Percentiles rank a stretch among this genome's conserved stretches.
phyloP scores from a whole-genome alignment of 23 tunicate genomes.

The Ciona savignyi region DNA sequence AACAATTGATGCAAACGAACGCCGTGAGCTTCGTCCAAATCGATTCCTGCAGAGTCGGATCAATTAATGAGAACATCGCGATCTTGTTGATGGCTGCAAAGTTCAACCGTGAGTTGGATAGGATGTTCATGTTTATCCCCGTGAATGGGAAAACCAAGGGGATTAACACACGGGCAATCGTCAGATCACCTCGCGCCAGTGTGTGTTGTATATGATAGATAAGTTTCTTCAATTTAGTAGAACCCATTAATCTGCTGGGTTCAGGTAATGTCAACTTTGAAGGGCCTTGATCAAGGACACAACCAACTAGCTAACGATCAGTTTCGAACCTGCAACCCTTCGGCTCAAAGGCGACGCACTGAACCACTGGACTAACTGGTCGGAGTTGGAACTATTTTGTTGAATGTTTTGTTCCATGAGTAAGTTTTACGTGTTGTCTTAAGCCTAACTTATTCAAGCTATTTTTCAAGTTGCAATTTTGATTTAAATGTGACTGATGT shows the following conservation, averaged over 20 bases:
- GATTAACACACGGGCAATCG: too few species aligned
- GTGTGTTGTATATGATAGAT: too few species aligned
- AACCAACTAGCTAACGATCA: slow-evolving; percentile 82
- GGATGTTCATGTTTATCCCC: slow-evolving; percentile 53
- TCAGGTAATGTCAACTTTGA: slow-evolving; percentile 83
- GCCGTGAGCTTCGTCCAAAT: slow-evolving; percentile 77
- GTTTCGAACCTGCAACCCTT: slow-evolving; percentile 84
- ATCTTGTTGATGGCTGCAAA: slow-evolving; percentile 94
- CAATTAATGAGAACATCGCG: slow-evolving; percentile 91
- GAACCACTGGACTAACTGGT: slow-evolving; percentile 55
- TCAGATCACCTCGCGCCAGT: too few species aligned
- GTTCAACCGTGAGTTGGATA: slow-evolving; percentile 50
- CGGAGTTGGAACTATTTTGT: too few species aligned
- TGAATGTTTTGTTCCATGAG: too few species aligned
- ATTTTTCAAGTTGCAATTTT: too few species aligned
- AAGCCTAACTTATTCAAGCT: too few species aligned
- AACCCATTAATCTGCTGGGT: too few species aligned
- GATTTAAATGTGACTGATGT: too few species aligned
- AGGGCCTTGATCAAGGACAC: slow-evolving; percentile 38
- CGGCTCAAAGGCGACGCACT: slow-evolving; percentile 81
- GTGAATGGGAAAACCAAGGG: slow-evolving; percentile 88
- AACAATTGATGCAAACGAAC: slow-evolving; percentile 61
- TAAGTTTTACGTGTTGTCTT: too few species aligned
- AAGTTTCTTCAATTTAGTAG: too few species aligned
- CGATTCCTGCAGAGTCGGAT: slow-evolving; percentile 96